Evolutionary conservation across 1,140 invertebrate genomes (phyloP).

Genomic region (Diorhabda elongata): DNA sequence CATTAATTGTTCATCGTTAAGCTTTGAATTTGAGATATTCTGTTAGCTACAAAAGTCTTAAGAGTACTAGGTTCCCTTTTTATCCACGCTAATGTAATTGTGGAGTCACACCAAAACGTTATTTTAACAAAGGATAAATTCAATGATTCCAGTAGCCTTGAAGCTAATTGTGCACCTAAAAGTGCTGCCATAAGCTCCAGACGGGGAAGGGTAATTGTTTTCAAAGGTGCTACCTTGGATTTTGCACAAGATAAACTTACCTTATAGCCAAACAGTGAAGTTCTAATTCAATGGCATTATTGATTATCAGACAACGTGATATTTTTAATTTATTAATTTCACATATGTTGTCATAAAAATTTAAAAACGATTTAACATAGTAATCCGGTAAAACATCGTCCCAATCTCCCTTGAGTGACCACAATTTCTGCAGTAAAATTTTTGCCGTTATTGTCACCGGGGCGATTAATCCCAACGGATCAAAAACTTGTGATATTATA

Average conservation of each 20-base stretch:
- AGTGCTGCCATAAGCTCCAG: slow-evolving; percentile 31
- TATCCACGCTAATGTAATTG: slow-evolving; percentile 42
- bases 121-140: slow-evolving; percentile 17
- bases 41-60: slow-evolving; percentile 42
- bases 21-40: slow-evolving; percentile 43
- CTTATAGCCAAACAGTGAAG: slow-evolving; percentile 30
- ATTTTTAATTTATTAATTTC: slow-evolving; percentile 10
- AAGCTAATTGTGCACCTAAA: slow-evolving; percentile 25
- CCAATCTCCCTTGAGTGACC: slow-evolving; percentile 31
- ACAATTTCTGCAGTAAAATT: slow-evolving; percentile 49
- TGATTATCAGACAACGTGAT: slow-evolving; percentile 1
- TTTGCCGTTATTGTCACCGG: slow-evolving; percentile 47
- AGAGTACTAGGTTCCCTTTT: slow-evolving; percentile 27
- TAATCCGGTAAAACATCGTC: slow-evolving; percentile 21
- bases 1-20: slow-evolving; percentile 34
- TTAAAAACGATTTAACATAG: slow-evolving; percentile 8
- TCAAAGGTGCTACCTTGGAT: slow-evolving; percentile 38
- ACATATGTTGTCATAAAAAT: slow-evolving; percentile 17
- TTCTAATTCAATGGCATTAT: slow-evolving; percentile 15
- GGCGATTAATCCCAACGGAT: slow-evolving; percentile 46
- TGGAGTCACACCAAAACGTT: slow-evolving; percentile 47
- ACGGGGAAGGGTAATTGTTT: slow-evolving; percentile 37
- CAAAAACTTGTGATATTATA: slow-evolving; percentile 37
- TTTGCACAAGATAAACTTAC: slow-evolving; percentile 35
- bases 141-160: slow-evolving; percentile 18